A percentile compares a stretch with the other conserved stretches of the same genome.
Evolutionary conservation across 2,113 vertebrate species (phyloP).

Genomic region (Tragelaphus scriptus): DNA sequence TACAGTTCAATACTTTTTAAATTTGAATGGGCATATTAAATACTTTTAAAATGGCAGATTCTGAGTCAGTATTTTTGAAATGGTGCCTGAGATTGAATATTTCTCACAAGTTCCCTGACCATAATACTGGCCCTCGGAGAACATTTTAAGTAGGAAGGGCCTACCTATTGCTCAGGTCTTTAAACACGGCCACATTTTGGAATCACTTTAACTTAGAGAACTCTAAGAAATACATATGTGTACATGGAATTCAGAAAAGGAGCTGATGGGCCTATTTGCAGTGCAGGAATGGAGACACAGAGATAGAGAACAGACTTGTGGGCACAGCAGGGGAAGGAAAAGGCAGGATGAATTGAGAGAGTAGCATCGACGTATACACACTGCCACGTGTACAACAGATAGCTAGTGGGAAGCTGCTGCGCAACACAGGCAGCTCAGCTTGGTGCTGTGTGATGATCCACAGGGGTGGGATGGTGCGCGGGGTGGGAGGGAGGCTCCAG

Average conservation of each 20-base stretch:
- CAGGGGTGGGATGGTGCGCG: rapidly evolving
- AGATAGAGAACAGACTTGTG: not conserved
- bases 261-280: not conserved
- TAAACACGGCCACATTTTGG: not conserved
- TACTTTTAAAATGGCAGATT: not conserved
- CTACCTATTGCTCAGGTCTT: not conserved
- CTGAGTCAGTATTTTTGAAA: not conserved
- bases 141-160: not conserved
- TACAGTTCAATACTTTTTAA: not conserved
- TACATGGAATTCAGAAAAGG: not conserved
- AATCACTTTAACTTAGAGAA: not conserved
- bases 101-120: not conserved
- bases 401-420: not conserved
- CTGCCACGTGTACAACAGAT: not conserved
- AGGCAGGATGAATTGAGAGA: not conserved
- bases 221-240: not conserved
- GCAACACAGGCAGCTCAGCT: not conserved
- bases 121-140: not conserved
- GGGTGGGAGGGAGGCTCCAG: not conserved
- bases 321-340: not conserved
- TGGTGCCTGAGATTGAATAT: not conserved
- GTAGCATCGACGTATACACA: not conserved
- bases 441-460: not conserved
- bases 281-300: not conserved
- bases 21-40: not conserved